Conservation (phyloP, 2,888 invertebrate species). For the Plebejus argus region DNA sequence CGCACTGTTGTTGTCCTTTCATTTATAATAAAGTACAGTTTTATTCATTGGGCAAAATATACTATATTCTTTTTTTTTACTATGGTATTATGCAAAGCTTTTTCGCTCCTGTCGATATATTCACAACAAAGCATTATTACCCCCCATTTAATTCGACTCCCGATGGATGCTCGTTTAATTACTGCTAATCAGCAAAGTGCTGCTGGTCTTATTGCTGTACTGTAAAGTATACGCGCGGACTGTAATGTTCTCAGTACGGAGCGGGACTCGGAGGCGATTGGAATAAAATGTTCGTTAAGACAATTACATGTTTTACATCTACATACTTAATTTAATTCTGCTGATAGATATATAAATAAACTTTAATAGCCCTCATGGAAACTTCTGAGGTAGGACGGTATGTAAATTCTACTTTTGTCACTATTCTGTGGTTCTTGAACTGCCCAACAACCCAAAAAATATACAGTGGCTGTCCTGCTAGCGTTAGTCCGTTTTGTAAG, state of each 20-base stretch:
- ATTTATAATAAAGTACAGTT: too few species aligned
- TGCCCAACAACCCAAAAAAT: too few species aligned
- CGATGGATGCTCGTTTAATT: not conserved
- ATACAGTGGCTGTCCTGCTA: too few species aligned
- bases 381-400: not conserved
- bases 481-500: too few species aligned
- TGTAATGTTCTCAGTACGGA: not conserved
- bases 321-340: not conserved
- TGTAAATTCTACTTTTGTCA: too few species aligned
- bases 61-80: too few species aligned
- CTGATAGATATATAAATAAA: not conserved
- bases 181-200: slow-evolving; percentile 4
- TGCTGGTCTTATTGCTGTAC: not conserved
- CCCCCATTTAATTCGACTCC: not conserved
- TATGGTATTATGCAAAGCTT: too few species aligned
- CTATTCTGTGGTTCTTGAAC: too few species aligned
- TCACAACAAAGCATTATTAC: not conserved
- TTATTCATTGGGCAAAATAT: too few species aligned
- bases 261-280: not conserved
- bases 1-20: too few species aligned
- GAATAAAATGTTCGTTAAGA: not conserved
- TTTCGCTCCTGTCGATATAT: not conserved
- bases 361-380: not conserved
- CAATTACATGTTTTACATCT: not conserved
- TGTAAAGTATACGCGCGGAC: not conserved